Conservation (phyloP, 2,113 vertebrate genomes). For the zebrafish (Danio rerio) region GRCz12tu NC_133191.1:45004501-45005000, state of each 20-base stretch:
- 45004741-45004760: constrained; percentile 9
- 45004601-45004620: no score
- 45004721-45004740: background rate
- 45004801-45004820: constrained; percentile 31
- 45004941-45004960: no score
- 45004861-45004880: background rate
- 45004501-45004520: no score
- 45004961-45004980: no score
- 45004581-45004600: background rate
- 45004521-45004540: no score
- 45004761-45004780: constrained; percentile 10
- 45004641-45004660: constrained; percentile 22
- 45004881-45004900: background rate
- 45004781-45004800: constrained; percentile 23
- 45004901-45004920: no score
- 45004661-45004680: constrained; percentile 47
- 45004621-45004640: constrained; percentile 32
- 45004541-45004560: background rate
- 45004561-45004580: background rate
- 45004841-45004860: background rate
- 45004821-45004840: constrained; percentile 8
- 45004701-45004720: constrained; percentile 40
- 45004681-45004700: constrained; percentile 58
- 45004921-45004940: no score
- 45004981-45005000: no score